phyloP scores from a whole-genome alignment of 2,113 vertebrate species.

The Danio rerio region DNA sequence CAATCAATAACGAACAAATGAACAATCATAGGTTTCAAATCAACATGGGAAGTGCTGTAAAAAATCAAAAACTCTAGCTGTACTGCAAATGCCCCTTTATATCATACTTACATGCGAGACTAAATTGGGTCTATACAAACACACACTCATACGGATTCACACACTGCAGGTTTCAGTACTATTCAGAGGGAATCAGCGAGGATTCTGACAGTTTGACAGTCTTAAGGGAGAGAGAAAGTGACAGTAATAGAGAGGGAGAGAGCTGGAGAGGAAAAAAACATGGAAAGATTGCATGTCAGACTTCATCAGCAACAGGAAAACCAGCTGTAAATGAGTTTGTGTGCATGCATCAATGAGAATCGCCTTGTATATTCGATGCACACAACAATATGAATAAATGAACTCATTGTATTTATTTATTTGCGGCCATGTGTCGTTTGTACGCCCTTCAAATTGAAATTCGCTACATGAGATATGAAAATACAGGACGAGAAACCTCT shows the following conservation, averaged over 20 bases:
- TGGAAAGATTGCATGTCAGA: slow-evolving; percentile 56
- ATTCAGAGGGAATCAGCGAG: slow-evolving; percentile 36
- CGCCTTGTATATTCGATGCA: not conserved
- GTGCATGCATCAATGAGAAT: slow-evolving; percentile 37
- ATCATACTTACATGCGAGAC: not conserved
- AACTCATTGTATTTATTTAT: slow-evolving; percentile 18
- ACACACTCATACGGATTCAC: not conserved
- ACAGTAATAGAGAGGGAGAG: slow-evolving; percentile 49
- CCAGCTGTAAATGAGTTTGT: slow-evolving; percentile 50
- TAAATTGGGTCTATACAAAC: slow-evolving; percentile 30
- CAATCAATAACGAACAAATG: slow-evolving; percentile 29
- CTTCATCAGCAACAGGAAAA: slow-evolving; percentile 54
- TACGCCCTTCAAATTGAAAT: slow-evolving; percentile 18
- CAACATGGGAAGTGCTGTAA: not conserved
- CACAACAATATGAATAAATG: slow-evolving; percentile 2
- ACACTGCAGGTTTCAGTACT: slow-evolving; percentile 40
- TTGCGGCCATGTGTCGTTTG: not conserved
- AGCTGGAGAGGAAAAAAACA: slow-evolving; percentile 44
- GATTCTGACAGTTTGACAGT: slow-evolving; percentile 57
- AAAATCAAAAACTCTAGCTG: not conserved
- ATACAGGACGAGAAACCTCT: not conserved
- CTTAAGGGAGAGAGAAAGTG: slow-evolving; percentile 55
- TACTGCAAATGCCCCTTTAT: not conserved
- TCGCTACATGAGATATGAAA: not conserved
- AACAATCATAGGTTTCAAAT: not conserved